These are phyloP conservation scores for Zalophus californianus DNA, from an alignment of 2,797 vertebrate species.

Conservation along the genomic window DNA sequence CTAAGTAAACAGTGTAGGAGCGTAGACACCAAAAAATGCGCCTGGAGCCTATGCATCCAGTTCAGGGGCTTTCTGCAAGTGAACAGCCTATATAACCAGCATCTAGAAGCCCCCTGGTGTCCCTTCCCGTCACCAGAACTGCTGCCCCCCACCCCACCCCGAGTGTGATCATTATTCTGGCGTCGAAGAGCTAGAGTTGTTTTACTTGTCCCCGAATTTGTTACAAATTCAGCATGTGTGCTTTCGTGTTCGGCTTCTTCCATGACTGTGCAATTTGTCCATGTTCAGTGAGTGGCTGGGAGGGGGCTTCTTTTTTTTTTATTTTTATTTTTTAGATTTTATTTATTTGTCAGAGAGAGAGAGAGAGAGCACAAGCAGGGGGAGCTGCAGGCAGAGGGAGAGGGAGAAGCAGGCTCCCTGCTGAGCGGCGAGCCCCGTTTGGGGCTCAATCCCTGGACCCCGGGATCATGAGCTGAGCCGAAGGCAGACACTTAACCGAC, in stretches of 20 bases:
- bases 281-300: background rate
- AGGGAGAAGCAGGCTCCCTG: background rate
- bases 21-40: no score
- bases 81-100: accelerated
- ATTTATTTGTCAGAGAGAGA: background rate
- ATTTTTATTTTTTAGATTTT: background rate
- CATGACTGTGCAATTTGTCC: no score
- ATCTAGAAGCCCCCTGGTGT: background rate
- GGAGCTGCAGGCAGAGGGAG: background rate
- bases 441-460: background rate
- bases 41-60: accelerated
- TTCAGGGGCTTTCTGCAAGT: background rate
- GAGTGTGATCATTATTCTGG: no score
- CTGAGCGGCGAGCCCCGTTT: background rate
- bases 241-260: background rate
- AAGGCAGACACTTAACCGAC: background rate
- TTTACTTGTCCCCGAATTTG: no score
- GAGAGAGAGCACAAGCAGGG: no score
- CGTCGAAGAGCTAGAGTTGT: background rate
- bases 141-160: no score
- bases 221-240: background rate
- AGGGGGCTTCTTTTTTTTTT: no score
- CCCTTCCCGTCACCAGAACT: background rate
- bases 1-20: background rate
- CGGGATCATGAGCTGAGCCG: background rate